Conservation (phyloP, 2,888 invertebrate genomes). For the Papilio protenor region DNA sequence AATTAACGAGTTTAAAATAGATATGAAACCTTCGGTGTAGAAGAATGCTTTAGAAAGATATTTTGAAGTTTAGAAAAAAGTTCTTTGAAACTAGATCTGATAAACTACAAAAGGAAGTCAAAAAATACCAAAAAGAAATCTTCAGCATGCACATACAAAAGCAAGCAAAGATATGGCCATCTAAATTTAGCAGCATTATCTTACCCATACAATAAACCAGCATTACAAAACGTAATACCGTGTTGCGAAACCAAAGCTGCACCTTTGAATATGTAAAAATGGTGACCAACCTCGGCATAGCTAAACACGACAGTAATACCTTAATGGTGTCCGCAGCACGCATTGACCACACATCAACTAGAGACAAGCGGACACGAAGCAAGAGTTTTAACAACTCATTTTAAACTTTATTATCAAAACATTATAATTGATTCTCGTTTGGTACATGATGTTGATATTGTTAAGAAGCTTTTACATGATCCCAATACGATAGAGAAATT, state of each 20-base stretch:
- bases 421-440: constrained; percentile 48
- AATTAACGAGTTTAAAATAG: not conserved
- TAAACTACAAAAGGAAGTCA: not conserved
- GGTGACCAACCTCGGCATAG: constrained; percentile 54
- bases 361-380: constrained; percentile 62
- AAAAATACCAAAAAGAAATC: not conserved
- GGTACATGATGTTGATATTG: constrained; percentile 45
- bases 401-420: constrained; percentile 53
- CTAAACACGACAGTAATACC: constrained; percentile 73
- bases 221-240: constrained; percentile 22
- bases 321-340: constrained; percentile 79
- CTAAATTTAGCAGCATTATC: not conserved
- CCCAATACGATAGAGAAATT: not conserved
- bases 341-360: constrained; percentile 74
- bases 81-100: not conserved
- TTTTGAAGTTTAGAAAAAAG: not conserved
- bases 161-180: not conserved
- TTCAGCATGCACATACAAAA: not conserved
- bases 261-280: constrained; percentile 61
- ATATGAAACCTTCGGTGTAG: not conserved
- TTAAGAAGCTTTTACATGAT: constrained; percentile 53
- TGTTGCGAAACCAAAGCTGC: constrained; percentile 39
- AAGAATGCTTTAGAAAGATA: not conserved
- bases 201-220: constrained; percentile 16
- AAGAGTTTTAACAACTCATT: constrained; percentile 50